Percentiles rank a stretch among this genome's conserved stretches.
phyloP scores from a whole-genome alignment of 2,797 vertebrate genomes.

The Pangasius sanitwongsei region DNA sequence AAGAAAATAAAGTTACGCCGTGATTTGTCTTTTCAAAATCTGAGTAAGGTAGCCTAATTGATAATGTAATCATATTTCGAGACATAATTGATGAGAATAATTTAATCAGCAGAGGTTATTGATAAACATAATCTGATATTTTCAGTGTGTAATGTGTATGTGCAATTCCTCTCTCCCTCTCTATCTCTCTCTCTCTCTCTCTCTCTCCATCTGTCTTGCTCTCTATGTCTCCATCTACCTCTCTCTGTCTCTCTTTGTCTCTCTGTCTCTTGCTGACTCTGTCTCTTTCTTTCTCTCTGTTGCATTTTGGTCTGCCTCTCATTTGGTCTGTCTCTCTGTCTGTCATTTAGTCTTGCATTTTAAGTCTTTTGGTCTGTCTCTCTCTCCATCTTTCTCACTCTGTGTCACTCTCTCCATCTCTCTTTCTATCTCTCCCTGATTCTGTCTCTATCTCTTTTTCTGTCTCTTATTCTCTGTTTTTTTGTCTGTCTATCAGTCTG shows the following conservation, averaged over 20 bases:
- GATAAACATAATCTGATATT: slow-evolving; percentile 39
- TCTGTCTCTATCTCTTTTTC: background rate
- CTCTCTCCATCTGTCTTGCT: background rate
- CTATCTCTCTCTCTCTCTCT: no score
- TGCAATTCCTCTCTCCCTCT: background rate
- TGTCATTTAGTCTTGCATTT: no score
- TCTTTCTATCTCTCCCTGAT: background rate
- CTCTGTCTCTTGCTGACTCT: background rate
- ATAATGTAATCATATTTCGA: slow-evolving; percentile 29
- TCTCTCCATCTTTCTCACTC: background rate
- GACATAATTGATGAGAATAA: slow-evolving; percentile 40
- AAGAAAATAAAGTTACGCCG: slow-evolving; percentile 26
- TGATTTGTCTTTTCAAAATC: slow-evolving; percentile 19
- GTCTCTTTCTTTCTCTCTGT: no score
- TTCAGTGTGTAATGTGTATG: slow-evolving; percentile 13
- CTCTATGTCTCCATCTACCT: background rate
- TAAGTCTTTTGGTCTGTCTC: background rate
- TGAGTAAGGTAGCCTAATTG: slow-evolving; percentile 15
- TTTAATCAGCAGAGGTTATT: slow-evolving; percentile 22
- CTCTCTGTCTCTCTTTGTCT: accelerated
- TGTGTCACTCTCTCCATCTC: background rate
- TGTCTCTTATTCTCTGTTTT: background rate
- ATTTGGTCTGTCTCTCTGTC: background rate
- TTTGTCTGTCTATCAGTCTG: background rate
- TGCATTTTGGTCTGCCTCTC: background rate